Base-by-base conservation (phyloP, 2,113 vertebrate species). In the Hypomesus transpacificus region DNA sequence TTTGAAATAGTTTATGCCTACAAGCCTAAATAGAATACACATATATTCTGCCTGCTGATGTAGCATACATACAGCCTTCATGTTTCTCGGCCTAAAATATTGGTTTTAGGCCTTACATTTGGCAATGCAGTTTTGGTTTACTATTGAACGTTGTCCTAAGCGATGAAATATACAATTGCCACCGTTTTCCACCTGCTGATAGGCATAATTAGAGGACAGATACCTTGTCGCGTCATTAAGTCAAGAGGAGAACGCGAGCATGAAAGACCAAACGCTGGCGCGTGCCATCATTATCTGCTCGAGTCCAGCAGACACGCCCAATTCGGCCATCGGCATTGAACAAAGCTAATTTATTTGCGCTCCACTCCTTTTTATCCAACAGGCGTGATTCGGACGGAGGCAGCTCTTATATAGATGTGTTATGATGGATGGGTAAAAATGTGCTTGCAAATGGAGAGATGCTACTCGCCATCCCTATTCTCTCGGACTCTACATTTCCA, bases 301-400 rank as follows among this genome's bases (percentile, higher is more conserved):
- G 18, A 78, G 81, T 84, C 82, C 83, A 81, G 75, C 80, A 74
- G 88, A 89, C 91, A 92, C 91, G 89, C 91, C 91, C 91, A 90
- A 89, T 80, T 81, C 84, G 74, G 77, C 81, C 75, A 76, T 78
- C 81, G 75, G 85, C 88, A 65, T 71, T 75, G 54, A 82, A 71
- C 77, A 22, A 17, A 69, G 82, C 79, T 73, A 71, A 84, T 88
- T 86, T 76, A 82, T 75, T 77, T 69, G 56, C n/a, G 73, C 82
- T 75, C 50, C 56, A 79, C 74, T 67, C 8, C 59, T 74, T 63
- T 75, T 69, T 9, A 79, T 70, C 69, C 59, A 46, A 64, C 62
- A 28, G 54, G 79, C 82, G 75, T 80, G 50, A 13, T 17, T 70
- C 76, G n/a, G 70, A 69, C 69, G 80, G 84, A 85, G 83, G 72